Conservation (phyloP, 2,113 vertebrate genomes). For the Thunnus maccoyii region DNA sequence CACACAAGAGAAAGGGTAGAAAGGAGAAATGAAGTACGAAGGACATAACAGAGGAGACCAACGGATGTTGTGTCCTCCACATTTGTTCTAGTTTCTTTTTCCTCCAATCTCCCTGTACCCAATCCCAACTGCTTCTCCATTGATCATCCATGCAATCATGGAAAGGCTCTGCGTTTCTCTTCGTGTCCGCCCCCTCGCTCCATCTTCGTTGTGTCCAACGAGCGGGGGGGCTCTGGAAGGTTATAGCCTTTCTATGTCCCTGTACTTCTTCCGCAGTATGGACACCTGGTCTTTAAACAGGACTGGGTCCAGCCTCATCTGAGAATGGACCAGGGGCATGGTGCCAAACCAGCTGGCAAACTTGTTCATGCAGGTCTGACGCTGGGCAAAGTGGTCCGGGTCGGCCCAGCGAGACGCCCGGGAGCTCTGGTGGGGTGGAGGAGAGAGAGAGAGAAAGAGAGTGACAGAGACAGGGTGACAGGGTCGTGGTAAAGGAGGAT, state of each 20-base stretch:
- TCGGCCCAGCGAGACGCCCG: constrained; percentile 98
- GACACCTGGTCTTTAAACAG: constrained; percentile 99
- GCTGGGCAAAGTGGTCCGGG: constrained; percentile 98
- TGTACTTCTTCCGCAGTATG: constrained; percentile 98
- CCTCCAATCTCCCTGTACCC: not conserved
- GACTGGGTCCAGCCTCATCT: constrained; percentile 98
- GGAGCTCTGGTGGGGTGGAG: constrained; percentile 86
- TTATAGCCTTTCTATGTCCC: constrained; percentile 98
- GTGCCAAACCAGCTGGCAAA: constrained; percentile 99
- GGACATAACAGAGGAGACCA: constrained; percentile 24
- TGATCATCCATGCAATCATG: constrained; percentile 22
- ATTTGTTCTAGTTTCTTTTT: constrained; percentile 29
- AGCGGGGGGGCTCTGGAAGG: constrained; percentile 67
- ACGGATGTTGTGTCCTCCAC: constrained; percentile 28
- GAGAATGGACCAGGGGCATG: constrained; percentile 98
- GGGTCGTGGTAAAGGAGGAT: not conserved
- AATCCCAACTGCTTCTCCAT: constrained; percentile 23
- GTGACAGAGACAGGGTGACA: not conserved
- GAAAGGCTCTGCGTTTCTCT: constrained; percentile 13
- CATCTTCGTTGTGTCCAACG: constrained; percentile 36
- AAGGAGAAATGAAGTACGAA: constrained; percentile 44
- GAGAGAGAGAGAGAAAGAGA: not conserved
- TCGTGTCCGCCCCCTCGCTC: constrained; percentile 50
- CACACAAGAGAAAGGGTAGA: constrained; percentile 22
- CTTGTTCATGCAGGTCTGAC: constrained; percentile 99